Evolutionary conservation across 1,140 invertebrate genomes (phyloP).

Genomic region (Macrobrachium nipponense): DNA sequence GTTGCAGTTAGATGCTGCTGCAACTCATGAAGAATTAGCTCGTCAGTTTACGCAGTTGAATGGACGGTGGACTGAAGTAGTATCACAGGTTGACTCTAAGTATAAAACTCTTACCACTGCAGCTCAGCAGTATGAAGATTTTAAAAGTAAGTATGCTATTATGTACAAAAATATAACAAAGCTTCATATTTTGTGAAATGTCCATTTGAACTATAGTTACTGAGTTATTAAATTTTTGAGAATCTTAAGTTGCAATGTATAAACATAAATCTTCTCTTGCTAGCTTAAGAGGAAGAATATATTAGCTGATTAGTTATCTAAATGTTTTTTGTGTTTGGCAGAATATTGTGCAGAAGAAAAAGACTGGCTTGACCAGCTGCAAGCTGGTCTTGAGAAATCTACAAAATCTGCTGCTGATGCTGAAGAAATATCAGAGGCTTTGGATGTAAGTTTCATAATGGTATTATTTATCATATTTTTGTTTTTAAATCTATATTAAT

Average conservation of each 20-base stretch:
- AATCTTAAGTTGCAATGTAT: too few relatives aligned
- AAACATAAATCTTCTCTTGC: too few relatives aligned
- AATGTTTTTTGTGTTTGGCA: slow-evolving; percentile 63
- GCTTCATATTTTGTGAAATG: not conserved
- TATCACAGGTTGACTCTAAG: slow-evolving; percentile 75
- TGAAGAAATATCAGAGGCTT: slow-evolving; percentile 91
- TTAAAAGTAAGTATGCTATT: slow-evolving; percentile 71
- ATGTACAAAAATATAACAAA: not conserved
- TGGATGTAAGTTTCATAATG: slow-evolving; percentile 77
- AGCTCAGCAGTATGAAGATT: slow-evolving; percentile 81
- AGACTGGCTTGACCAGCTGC: slow-evolving; percentile 83
- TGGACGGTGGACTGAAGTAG: slow-evolving; percentile 79
- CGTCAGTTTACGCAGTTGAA: slow-evolving; percentile 78
- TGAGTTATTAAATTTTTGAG: too few relatives aligned
- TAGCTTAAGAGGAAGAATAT: too few relatives aligned
- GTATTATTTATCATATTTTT: not conserved
- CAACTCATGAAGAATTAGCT: slow-evolving; percentile 72
- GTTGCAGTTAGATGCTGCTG: slow-evolving; percentile 70
- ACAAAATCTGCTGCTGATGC: slow-evolving; percentile 84
- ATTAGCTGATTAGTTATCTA: not conserved
- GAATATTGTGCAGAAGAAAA: slow-evolving; percentile 66
- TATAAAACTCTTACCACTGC: slow-evolving; percentile 76
- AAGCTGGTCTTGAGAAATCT: slow-evolving; percentile 81
- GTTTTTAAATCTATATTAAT: not conserved
- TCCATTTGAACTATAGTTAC: too few relatives aligned